A percentile compares a stretch with the other conserved stretches of the same genome.
Conservation (phyloP, 2,888 invertebrate species). For the Pristionchus fissidentatus region DNA sequence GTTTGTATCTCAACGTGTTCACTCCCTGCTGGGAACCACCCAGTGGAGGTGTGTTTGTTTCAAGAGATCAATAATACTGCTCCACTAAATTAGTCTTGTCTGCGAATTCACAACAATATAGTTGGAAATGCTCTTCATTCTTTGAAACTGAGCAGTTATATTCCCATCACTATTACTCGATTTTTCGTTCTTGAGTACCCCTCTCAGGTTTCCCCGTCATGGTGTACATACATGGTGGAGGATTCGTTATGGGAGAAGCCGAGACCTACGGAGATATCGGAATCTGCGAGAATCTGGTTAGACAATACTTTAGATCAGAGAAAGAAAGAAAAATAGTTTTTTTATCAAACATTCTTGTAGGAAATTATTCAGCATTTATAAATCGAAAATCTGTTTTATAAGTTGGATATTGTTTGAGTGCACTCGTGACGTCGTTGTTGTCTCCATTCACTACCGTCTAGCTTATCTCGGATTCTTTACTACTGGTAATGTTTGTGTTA, state of each 20-base stretch:
- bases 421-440: conserved; percentile 60
- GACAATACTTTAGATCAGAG: background rate
- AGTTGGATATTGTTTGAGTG: background rate
- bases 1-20: conserved; percentile 45
- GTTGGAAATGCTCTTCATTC: no score
- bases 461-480: conserved; percentile 63
- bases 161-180: no score
- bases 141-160: no score
- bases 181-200: background rate
- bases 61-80: background rate
- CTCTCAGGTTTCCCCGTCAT: conserved; percentile 51
- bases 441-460: conserved; percentile 65
- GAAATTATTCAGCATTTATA: background rate
- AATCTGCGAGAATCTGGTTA: conserved; percentile 58
- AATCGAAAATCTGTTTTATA: no score
- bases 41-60: background rate
- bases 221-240: conserved; percentile 61
- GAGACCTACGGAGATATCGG: conserved; percentile 61
- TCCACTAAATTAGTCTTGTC: no score
- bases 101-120: no score
- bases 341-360: background rate
- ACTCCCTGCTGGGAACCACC: conserved; percentile 37
- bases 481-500: conserved; percentile 50
- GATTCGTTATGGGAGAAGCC: conserved; percentile 58
- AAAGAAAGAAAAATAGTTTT: no score